Percentiles rank a stretch among this genome's conserved stretches.
These are phyloP conservation scores for Zaprionus davidi DNA, from an alignment of 1,140 invertebrate genomes.

Conservation along the genomic window DNA sequence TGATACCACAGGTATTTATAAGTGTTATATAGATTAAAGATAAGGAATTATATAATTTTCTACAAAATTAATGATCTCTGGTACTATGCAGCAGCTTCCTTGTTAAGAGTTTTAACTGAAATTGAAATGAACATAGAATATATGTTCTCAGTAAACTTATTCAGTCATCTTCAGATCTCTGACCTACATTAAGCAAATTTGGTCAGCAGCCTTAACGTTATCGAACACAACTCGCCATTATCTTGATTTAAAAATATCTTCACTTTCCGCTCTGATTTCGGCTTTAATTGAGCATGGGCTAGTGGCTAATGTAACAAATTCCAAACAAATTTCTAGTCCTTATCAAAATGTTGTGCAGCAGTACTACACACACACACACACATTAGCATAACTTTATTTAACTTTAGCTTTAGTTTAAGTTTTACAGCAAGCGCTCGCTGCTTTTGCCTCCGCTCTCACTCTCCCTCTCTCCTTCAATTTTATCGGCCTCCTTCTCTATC, in stretches of 20 bases:
- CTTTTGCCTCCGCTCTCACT: background rate
- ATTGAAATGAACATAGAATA: too few species aligned
- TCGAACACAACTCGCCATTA: background rate
- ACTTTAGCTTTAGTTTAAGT: constrained; percentile 49
- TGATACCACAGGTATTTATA: too few species aligned
- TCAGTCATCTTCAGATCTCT: background rate
- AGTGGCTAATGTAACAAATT: constrained; percentile 33
- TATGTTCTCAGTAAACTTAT: too few species aligned
- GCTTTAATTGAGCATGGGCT: constrained; percentile 32
- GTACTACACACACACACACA: background rate
- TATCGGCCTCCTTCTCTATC: background rate
- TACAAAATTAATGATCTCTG: background rate
- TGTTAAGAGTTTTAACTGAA: too few species aligned
- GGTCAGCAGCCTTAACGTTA: background rate
- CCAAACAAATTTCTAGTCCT: constrained; percentile 36
- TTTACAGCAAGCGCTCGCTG: constrained; percentile 16
- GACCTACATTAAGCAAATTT: background rate
- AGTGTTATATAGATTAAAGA: background rate
- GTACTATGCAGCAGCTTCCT: background rate
- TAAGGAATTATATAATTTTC: background rate
- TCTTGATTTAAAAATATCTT: background rate
- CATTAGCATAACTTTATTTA: constrained; percentile 51
- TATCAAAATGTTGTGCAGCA: constrained; percentile 36
- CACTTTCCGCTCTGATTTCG: background rate
- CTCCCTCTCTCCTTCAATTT: constrained; percentile 8